Evolutionary conservation across 2,888 invertebrate species (phyloP), one percentile per base, ranked within the genome.

Genomic region (Sinelater perroti): DNA sequence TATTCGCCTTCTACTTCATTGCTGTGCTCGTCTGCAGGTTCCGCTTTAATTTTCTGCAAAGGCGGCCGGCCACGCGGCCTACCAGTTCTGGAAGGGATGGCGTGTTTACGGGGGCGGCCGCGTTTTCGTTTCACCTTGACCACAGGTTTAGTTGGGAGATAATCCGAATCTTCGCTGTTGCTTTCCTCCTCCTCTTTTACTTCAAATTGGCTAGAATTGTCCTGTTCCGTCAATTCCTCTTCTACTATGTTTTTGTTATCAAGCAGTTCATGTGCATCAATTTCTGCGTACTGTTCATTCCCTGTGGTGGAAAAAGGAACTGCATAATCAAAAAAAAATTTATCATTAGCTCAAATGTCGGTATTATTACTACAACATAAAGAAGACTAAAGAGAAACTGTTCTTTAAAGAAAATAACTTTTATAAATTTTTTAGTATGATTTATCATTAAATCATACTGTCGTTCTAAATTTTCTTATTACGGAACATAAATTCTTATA

Each of bases 121-220:
- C 76, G 69, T 31, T 73, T 72, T 6, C 71, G 57, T 62, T 70
- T 69, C 8, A 56, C 30, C 50, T 64, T 69, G 35, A 38, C 51
- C 26, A 38, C 8, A 2, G 60, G 11, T 62, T 73, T 72, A 30
- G 67, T 67, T 4, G 78, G 78, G 11, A 70, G 59, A 65, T 78
- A 78, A 59, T 78, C 77, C 1, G 75, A 75, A 60, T 76, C 70
- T 2, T 63, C 69, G 51, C 73, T 75, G 40, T 76, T 75, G 1
- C 62, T 62, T 45, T 66, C 68, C 11, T 59, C 66, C 16, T 54
- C 61, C 35, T 61, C 53, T 36, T 58, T 56, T 6, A 50, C 10
- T 28, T 52, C 20, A 13, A 30, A 20, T 5, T 30, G 26, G 6
- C 35, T n/a, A 11, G 46, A 45, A 17, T 42, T 28, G 7, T 49